phyloP scores from a whole-genome alignment of 2,888 invertebrate species.

The Melanophora roralis region DNA sequence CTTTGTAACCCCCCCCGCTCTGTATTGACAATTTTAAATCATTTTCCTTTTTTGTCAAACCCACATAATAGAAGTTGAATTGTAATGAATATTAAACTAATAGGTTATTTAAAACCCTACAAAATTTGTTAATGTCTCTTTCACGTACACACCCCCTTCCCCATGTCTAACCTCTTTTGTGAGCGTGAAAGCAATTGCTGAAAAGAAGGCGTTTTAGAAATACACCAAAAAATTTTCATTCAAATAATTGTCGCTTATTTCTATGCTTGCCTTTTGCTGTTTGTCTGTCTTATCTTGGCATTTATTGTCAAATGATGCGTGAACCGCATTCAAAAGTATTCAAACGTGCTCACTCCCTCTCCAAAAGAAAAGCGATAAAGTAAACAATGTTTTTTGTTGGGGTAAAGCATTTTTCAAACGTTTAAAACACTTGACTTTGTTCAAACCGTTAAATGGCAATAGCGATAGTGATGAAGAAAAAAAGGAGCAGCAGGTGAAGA shows the following conservation, averaged over 20 bases:
- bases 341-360: background rate
- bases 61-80: too few species aligned
- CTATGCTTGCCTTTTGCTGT: background rate
- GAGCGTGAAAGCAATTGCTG: too few species aligned
- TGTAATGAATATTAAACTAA: too few species aligned
- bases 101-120: too few species aligned
- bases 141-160: too few species aligned
- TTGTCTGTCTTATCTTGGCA: slow-evolving; percentile 10
- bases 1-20: too few species aligned
- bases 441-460: background rate
- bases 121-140: too few species aligned
- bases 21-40: too few species aligned
- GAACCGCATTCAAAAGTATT: slow-evolving; percentile 23
- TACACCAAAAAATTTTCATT: background rate
- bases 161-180: too few species aligned
- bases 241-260: background rate
- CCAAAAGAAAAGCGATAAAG: background rate
- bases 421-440: background rate
- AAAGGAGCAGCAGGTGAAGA: too few species aligned
- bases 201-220: too few species aligned
- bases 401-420: background rate
- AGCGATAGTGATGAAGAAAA: background rate
- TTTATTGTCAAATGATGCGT: slow-evolving; percentile 39
- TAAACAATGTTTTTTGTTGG: background rate
- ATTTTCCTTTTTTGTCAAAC: background rate